A percentile compares a stretch with the other conserved stretches of the same genome.
Conservation (phyloP, 2,797 vertebrate genomes). For the Microhierax caerulescens region DNA sequence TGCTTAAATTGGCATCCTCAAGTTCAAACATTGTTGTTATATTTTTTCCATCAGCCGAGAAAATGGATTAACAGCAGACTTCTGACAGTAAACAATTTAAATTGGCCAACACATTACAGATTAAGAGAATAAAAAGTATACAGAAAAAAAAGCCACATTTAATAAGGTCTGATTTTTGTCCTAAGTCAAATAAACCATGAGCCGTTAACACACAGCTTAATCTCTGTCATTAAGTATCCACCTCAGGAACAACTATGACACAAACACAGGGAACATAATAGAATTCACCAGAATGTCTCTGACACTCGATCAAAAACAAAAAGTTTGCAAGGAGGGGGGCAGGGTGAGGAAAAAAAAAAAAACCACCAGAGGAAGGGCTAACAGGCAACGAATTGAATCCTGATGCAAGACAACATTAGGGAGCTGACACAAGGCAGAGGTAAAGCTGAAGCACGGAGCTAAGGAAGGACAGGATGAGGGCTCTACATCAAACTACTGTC, state of each 20-base stretch:
- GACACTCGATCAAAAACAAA: neutral
- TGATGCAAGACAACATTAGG: neutral
- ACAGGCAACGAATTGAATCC: neutral
- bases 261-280: neutral
- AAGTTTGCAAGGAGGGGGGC: fast-evolving
- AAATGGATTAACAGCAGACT: neutral
- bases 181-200: neutral
- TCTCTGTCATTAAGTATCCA: neutral
- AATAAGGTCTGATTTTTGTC: neutral
- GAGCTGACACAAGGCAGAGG: neutral
- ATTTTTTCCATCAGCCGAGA: neutral
- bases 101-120: neutral
- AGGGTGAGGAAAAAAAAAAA: fast-evolving
- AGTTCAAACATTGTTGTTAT: neutral
- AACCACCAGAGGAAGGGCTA: neutral
- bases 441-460: neutral
- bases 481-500: neutral
- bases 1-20: neutral
- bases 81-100: neutral
- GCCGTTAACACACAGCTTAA: neutral
- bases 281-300: neutral
- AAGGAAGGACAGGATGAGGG: neutral
- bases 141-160: neutral
- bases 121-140: neutral
- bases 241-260: neutral